Evolutionary conservation across 2,113 vertebrate species (phyloP).

Genomic region (Orientallactaga bullata): DNA sequence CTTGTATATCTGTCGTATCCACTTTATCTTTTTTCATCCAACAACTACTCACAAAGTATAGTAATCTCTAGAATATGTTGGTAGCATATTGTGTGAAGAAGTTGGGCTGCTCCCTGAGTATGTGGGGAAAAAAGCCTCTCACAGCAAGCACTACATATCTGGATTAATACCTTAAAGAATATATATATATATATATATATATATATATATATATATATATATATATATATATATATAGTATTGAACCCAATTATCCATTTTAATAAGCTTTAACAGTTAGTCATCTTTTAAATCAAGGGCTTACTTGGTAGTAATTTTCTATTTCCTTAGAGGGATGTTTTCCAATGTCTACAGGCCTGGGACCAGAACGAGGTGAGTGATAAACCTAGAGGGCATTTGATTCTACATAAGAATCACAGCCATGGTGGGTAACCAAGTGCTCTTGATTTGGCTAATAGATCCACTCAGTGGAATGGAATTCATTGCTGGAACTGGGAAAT

Average conservation of each 20-base stretch:
- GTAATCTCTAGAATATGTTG: not conserved
- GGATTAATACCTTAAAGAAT: not conserved
- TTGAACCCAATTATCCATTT: not conserved
- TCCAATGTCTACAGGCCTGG: not conserved
- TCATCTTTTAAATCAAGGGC: not conserved
- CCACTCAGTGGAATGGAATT: no score
- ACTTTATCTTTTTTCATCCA: not conserved
- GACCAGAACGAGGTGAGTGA: not conserved
- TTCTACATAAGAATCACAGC: not conserved
- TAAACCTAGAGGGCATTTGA: not conserved
- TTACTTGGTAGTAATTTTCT: not conserved
- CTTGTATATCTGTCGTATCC: not conserved
- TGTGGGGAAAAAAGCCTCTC: not conserved
- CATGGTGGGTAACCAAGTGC: no score
- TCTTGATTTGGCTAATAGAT: no score
- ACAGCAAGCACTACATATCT: not conserved
- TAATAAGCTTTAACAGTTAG: not conserved
- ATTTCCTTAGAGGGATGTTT: not conserved
- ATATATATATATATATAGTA: not conserved
- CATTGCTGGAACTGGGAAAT: no score
- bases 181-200: not conserved
- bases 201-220: not conserved
- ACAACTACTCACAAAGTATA: not conserved
- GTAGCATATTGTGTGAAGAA: not conserved
- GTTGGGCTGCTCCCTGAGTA: not conserved